Evolutionary conservation across 2,888 invertebrate species (phyloP), one percentile per base, ranked within the genome.

Genomic region (Dichetophora obliterata): DNA sequence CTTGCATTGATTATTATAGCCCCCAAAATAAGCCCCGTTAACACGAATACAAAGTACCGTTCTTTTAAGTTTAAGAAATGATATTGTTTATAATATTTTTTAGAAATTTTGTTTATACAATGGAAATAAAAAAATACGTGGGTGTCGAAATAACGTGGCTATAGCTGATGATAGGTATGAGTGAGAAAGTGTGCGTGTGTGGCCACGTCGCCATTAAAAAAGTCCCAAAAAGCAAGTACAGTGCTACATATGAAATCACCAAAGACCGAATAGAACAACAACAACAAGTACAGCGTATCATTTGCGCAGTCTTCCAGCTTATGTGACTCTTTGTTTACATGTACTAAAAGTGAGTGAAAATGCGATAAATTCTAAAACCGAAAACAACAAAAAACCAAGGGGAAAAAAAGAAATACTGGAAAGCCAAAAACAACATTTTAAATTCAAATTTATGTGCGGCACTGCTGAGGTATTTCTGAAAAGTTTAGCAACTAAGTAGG

Each of bases 51-150:
- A 27, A 63, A 63, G 63, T 63, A n/a, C 63, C 34, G 31, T 31
- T 14, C 31, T 31, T 68, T 50, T 68, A n/a, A 24, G 27, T 43
- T 43, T 11, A 43, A 43, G 24, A 68, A 50, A 68, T 43, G 34
- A 66, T 48, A 68, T 73, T 73, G 52, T 63, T 73, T 73, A 52
- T 48, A 63, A 50, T 65, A 9, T 68, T 75, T 75, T 75, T 74
- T 34, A 27, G 75, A 77, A 80, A 76, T 77, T 75, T 79, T 82
- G 81, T 81, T 82, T 82, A 82, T 72, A 71, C 78, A 76, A 75
- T 61, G 75, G 69, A 79, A 75, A 34, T 69, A 76, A 69, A 76
- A 48, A 61, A 70, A 61, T 65, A 70, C 68, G 73, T 73, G 68
- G 73, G 68, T 77, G 72, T 65, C 66, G 71, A 66, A 69, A 63